Evolutionary conservation across 2,888 invertebrate species (phyloP).

Genomic region (Trilocha varians): DNA sequence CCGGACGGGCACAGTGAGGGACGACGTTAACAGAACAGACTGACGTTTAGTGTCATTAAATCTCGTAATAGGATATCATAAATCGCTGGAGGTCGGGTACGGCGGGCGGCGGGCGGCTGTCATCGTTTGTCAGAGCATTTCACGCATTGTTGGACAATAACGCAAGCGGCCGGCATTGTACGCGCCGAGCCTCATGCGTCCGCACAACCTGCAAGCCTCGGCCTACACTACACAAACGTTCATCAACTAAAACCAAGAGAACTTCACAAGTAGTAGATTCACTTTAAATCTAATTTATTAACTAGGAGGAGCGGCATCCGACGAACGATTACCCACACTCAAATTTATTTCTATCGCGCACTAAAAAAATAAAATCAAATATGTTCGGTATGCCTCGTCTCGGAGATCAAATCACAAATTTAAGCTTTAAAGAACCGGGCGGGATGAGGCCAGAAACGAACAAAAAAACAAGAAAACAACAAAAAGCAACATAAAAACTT

Average conservation of each 20-base stretch:
- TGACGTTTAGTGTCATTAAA: conserved; percentile 70
- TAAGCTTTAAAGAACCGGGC: conserved; percentile 58
- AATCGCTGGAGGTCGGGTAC: conserved; percentile 66
- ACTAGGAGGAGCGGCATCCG: neutral
- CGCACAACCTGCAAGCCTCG: conserved; percentile 10
- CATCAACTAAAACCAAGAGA: conserved; percentile 2
- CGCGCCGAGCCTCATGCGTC: conserved; percentile 42
- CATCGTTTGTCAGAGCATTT: conserved; percentile 74
- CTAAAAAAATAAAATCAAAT: conserved; percentile 55
- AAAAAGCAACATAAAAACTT: conserved; percentile 29
- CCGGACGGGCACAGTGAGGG: conserved; percentile 35
- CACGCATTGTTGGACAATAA: conserved; percentile 73
- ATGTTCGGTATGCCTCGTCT: conserved; percentile 67
- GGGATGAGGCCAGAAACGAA: conserved; percentile 15
- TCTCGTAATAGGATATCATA: conserved; percentile 73
- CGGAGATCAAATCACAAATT: conserved; percentile 68
- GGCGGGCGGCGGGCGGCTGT: conserved; percentile 62
- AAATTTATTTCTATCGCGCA: conserved; percentile 48
- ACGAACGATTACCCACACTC: conserved; percentile 23
- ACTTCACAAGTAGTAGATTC: neutral
- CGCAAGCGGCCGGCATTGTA: conserved; percentile 47
- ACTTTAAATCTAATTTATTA: neutral
- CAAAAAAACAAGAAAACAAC: conserved; percentile 34
- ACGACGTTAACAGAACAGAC: conserved; percentile 45
- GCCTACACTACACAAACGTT: conserved; percentile 6